Base-by-base conservation (phyloP, 2,888 invertebrate species). In the Tachystola acroxantha region DNA sequence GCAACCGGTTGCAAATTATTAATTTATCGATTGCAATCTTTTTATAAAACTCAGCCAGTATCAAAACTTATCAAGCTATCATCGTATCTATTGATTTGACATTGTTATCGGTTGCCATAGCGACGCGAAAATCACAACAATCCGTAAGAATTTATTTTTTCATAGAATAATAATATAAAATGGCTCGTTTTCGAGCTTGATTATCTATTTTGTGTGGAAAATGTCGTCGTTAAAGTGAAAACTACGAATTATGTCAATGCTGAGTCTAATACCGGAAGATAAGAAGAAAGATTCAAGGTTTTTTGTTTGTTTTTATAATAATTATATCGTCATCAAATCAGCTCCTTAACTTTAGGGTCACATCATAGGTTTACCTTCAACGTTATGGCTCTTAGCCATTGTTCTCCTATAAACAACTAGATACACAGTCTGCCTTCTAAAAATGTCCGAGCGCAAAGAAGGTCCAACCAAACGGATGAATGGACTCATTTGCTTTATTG, bases 201-300 rank as follows among this genome's bases (percentile, higher is more conserved):
- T 54, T 56, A 46, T 46, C 32, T 56, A 43, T 58, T 56, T 70
- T 60, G 45, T 64, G 45, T 48, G 44, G 50, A 65, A 60, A 62
- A 82, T 82, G 78, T 57, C 52, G 53, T 42, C 54, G 42, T 48
- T 42, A 37, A 40, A 53, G 58, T 67, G 56, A 52, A 35, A 39
- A 12, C 32, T 22, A n/a, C 9, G 22, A 46, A 52, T 46, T 36
- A 86, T 88, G 84, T 87, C 89, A 62, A 75, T 82, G 47, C 48
- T 88, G 56, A 88, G 87, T 68, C 65, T 88, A 37, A 66, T 85
- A 35, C 85, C 88, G 10, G 88, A 88, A 63, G 88, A 88, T 48
- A 85, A 72, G 58, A 66, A 63, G 32, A 84, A 76, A 57, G 78
- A 80, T 11, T 48, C 53, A 42, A 71, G 78, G 82, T 79, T 39